A percentile compares a stretch with the other conserved stretches of the same genome.
Conservation (phyloP, 2,113 vertebrate genomes). For the Paedocypris sp. region DNA sequence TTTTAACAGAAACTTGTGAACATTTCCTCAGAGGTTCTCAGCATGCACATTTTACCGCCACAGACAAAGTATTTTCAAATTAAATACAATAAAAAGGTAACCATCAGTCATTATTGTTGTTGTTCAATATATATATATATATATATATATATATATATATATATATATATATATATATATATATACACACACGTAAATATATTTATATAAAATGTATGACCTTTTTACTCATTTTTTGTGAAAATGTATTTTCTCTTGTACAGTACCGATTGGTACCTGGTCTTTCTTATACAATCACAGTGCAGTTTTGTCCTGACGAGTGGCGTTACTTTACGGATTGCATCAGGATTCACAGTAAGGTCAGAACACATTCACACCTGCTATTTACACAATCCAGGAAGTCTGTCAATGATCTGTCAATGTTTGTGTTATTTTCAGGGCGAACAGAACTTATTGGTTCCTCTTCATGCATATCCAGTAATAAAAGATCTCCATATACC, state of each 20-base stretch:
- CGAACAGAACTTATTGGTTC: conserved; percentile 77
- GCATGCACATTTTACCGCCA: conserved; percentile 77
- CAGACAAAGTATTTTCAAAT: conserved; percentile 82
- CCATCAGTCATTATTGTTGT: background rate
- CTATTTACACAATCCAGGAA: background rate
- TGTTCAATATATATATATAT: background rate
- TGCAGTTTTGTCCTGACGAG: conserved; percentile 77
- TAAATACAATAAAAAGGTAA: conserved; percentile 76
- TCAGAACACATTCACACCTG: conserved; percentile 33
- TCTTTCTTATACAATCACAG: conserved; percentile 64
- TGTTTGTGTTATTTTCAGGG: conserved; percentile 56
- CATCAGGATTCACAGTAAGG: conserved; percentile 81
- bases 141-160: too few species aligned
- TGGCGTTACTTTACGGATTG: conserved; percentile 90
- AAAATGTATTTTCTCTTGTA: conserved; percentile 8
- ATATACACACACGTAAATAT: too few species aligned
- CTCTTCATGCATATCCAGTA: conserved; percentile 81
- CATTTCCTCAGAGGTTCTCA: conserved; percentile 65
- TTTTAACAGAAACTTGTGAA: conserved; percentile 76
- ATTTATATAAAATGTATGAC: too few species aligned
- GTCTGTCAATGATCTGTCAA: background rate
- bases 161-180: too few species aligned
- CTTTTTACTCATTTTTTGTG: too few species aligned
- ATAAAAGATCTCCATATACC: conserved; percentile 76
- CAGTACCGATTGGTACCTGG: conserved; percentile 79